Evolutionary conservation across 2,797 vertebrate species (phyloP), one percentile per base, ranked within the genome.

Genomic region (Amniataba percoides): DNA sequence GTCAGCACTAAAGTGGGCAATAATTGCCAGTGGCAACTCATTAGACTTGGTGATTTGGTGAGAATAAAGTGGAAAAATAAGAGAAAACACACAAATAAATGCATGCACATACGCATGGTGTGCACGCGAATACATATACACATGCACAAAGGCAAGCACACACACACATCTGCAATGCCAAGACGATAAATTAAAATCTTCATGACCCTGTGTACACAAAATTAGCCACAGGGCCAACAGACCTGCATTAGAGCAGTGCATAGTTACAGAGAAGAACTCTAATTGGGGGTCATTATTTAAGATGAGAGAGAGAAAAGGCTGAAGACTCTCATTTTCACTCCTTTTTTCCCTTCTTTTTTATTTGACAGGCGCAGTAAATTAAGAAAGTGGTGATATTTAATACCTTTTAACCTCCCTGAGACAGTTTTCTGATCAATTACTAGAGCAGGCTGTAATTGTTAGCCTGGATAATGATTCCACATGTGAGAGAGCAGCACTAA

Each of bases 341-440:
- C 85, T 91, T 83, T 85, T 91, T 90, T 59, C 77, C 87, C 88
- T 88, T 85, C 85, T 88, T 89, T 88, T 91, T 88, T 88, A 90
- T 92, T 92, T 95, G 95, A 95, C 93, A 94, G 93, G 85, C 71
- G 74, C 92, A 93, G 93, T 95, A 95, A 95, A 95, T 95, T 93
- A 93, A 93, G 92, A 93, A 95, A 95, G 93, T 94, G 90, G 92
- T 92, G 92, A 95, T 94, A 95, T 95, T 94, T 94, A 95, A 94
- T 95, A 95, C 93, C 93, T 94, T 94, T 94, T 94, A 95, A 94
- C 94, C 94, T 94, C 89, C 85, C 82, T 1, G 46, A 93, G 93
- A 95, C 93, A 94, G 92, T 93, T 94, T 94, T 95, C 94, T 94
- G 94, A 95, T 95, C 95, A 95, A 94, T 94, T 95, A 95, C 90